Percentiles rank a stretch among this genome's conserved stretches.
Conservation (phyloP, 2,888 invertebrate genomes). For the Ephialtes manifestator region DNA sequence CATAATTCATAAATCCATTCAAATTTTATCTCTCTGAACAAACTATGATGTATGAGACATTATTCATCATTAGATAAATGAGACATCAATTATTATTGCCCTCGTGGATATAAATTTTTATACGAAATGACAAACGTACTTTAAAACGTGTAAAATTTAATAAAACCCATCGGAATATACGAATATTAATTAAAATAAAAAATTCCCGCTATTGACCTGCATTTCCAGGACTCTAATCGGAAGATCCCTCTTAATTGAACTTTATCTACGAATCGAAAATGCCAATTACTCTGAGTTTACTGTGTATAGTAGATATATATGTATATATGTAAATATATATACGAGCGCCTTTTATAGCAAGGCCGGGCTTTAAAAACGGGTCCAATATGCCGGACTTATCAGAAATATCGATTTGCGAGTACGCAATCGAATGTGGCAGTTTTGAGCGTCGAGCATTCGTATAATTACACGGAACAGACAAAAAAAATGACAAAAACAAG, state of each 20-base stretch:
- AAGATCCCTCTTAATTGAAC: background rate
- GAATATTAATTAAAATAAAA: too few relatives aligned
- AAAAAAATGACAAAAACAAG: constrained; percentile 9
- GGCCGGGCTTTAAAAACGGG: constrained; percentile 54
- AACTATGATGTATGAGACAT: too few relatives aligned
- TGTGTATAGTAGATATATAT: constrained; percentile 41
- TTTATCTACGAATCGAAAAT: constrained; percentile 38
- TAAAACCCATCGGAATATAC: too few relatives aligned
- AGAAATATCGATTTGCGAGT: constrained; percentile 60
- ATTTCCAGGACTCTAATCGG: too few relatives aligned
- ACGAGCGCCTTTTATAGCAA: constrained; percentile 60
- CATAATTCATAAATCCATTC: too few relatives aligned
- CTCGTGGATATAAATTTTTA: too few relatives aligned
- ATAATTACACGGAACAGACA: constrained; percentile 32
- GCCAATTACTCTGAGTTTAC: constrained; percentile 29
- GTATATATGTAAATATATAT: constrained; percentile 37
- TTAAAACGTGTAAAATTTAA: too few relatives aligned
- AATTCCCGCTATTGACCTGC: too few relatives aligned
- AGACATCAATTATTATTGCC: too few relatives aligned
- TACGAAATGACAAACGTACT: too few relatives aligned
- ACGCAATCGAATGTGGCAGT: constrained; percentile 64
- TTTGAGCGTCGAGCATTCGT: constrained; percentile 60
- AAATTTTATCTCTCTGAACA: too few relatives aligned
- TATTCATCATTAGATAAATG: too few relatives aligned
- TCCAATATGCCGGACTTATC: constrained; percentile 56